Evolutionary conservation across 2,113 vertebrate species (phyloP), one percentile per base, ranked within the genome.

Genomic region (Planiliza haematocheilus): DNA sequence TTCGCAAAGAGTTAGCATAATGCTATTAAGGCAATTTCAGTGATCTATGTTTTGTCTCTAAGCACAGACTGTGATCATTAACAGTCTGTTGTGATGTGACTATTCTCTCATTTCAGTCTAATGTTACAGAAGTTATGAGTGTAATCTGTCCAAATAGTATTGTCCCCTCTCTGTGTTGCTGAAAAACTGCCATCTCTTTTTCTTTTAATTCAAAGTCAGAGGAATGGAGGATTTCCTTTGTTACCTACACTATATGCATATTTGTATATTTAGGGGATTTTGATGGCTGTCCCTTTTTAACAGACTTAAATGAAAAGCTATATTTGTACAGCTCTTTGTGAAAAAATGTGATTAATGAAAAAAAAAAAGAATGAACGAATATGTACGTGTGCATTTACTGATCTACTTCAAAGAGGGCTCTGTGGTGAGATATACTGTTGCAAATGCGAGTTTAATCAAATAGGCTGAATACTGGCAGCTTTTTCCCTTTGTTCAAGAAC

Each of bases 21-120:
- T 45, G 64, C 72, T 74, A 41, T 70, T 42, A 64, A 49, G 74
- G 70, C 45, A 38, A 49, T 81, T 70, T 68, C 64, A 83, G n/a
- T 73, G 70, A 84, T 86, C 30, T 82, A 69, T 70, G 66, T 52
- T 78, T 61, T 21, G 20, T 75, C 67, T 57, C 51, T 79, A 46
- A 49, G 37, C 68, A 46, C 63, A 69, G 70, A 77, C 37, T 77
- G 60, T 60, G 61, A 63, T 70, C 67, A 74, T 88, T 74, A 72
- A 65, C 58, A 66, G 50, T 78, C 65, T 86, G 81, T 52, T 70
- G 72, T 59, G 51, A 75, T 68, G 52, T 49, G 68, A 61, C 68
- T 12, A 34, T 21, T 52, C 55, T 60, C 16, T 38, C 49, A 67
- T 82, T 69, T 70, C 50, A 37, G 7, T 78, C 30, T 56, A 53